Conservation (phyloP, 2,888 invertebrate genomes). For the Aelia acuminata region DNA sequence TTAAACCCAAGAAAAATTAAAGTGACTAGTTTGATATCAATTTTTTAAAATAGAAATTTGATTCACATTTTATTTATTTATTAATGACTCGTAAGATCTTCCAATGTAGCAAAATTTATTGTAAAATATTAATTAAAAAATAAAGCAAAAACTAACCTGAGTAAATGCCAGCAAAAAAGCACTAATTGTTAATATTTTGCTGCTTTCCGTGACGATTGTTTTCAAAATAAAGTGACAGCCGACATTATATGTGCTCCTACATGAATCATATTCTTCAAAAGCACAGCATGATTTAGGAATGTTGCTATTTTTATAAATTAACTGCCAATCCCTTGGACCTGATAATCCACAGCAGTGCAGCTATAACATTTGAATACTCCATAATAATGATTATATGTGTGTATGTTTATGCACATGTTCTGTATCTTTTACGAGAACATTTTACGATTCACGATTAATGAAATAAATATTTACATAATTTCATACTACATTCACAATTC, state of each 20-base stretch:
- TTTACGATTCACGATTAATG: too few species aligned
- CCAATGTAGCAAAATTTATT: too few species aligned
- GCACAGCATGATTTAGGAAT: conserved; percentile 62
- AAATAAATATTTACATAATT: too few species aligned
- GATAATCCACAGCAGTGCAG: conserved; percentile 64
- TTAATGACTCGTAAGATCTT: too few species aligned
- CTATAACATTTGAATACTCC: conserved; percentile 54
- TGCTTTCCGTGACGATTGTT: conserved; percentile 23
- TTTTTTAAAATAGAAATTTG: too few species aligned
- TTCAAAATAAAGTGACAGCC: conserved; percentile 50
- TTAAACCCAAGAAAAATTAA: too few species aligned
- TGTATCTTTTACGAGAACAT: too few species aligned
- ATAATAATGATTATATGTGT: too few species aligned
- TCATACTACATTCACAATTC: background rate
- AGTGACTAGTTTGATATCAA: too few species aligned
- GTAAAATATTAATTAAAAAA: too few species aligned
- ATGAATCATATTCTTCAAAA: background rate
- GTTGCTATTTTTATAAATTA: conserved; percentile 60
- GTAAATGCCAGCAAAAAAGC: conserved; percentile 50
- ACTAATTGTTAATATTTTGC: conserved; percentile 53
- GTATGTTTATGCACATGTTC: too few species aligned
- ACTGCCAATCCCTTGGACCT: conserved; percentile 62
- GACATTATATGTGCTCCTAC: conserved; percentile 25
- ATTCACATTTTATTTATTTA: too few species aligned
- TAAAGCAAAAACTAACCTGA: conserved; percentile 38